Conservation (phyloP, 2,113 vertebrate genomes). For the Arvicanthis niloticus region DNA sequence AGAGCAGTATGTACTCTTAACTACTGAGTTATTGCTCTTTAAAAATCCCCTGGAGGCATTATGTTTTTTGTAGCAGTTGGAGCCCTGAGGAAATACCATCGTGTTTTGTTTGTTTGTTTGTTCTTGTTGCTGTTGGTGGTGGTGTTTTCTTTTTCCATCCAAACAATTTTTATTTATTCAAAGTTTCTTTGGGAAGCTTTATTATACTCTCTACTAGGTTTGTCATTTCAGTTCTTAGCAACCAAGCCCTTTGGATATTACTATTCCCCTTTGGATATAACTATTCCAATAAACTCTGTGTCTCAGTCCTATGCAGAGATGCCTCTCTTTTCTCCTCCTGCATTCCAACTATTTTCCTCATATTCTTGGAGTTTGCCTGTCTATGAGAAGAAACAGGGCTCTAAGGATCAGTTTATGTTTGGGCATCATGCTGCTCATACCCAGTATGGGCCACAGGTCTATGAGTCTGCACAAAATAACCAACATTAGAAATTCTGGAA, state of each 20-base stretch:
- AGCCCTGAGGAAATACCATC: conserved; percentile 46
- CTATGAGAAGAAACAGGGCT: background rate
- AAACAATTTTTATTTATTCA: conserved; percentile 67
- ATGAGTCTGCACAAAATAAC: background rate
- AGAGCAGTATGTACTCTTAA: background rate
- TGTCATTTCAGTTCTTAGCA: conserved; percentile 52
- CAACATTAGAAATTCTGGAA: background rate
- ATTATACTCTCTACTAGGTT: background rate
- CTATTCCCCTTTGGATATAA: background rate
- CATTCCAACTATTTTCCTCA: background rate
- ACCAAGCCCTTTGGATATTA: background rate
- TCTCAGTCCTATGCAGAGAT: background rate
- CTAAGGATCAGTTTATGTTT: background rate
- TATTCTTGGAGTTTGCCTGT: background rate
- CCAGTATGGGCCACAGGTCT: no score
- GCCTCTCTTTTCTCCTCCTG: background rate
- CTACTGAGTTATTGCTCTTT: no score
- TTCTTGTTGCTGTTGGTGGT: background rate
- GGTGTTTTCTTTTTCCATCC: conserved; percentile 37
- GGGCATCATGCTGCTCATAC: background rate
- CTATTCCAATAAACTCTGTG: background rate
- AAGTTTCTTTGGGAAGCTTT: conserved; percentile 72
- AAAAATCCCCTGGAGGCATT: background rate
- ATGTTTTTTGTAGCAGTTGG: conserved; percentile 63
- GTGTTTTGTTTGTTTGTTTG: conserved; percentile 22